phyloP scores from a whole-genome alignment of 2,888 invertebrate genomes.

The Lithophane socia region DNA sequence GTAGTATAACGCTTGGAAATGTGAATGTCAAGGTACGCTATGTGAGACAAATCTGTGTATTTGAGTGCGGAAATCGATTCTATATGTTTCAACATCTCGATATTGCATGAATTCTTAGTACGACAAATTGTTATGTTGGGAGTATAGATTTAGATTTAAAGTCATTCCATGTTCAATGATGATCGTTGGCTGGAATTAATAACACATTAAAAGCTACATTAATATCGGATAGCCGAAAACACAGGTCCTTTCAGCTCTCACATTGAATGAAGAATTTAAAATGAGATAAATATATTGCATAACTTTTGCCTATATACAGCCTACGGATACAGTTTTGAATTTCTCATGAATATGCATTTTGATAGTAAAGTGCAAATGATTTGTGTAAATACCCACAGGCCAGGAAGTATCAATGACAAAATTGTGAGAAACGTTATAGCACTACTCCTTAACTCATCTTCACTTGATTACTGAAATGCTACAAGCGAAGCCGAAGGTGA shows the following conservation, averaged over 20 bases:
- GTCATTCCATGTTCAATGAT: not conserved
- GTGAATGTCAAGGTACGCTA: conserved; percentile 68
- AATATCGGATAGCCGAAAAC: not conserved
- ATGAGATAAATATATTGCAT: too few relatives aligned
- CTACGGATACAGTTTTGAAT: conserved; percentile 12
- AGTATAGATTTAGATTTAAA: conserved; percentile 12
- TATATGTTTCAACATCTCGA: conserved; percentile 53
- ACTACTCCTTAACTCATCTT: conserved; percentile 28
- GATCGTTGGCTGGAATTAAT: not conserved
- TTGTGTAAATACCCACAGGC: conserved; percentile 13
- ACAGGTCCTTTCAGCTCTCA: not conserved
- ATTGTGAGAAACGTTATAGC: conserved; percentile 18
- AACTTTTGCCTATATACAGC: not conserved
- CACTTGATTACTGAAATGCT: conserved; percentile 56
- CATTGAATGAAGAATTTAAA: not conserved
- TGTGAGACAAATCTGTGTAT: conserved; percentile 68
- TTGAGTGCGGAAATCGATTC: conserved; percentile 67
- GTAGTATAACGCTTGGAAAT: conserved; percentile 61
- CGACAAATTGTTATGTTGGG: conserved; percentile 35
- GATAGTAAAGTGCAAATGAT: conserved; percentile 20
- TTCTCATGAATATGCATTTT: conserved; percentile 42
- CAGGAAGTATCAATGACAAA: conserved; percentile 20
- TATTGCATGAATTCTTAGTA: conserved; percentile 51
- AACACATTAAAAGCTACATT: not conserved
- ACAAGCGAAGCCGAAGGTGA: conserved; percentile 47